Base-by-base conservation (phyloP, 2,888 invertebrate species). In the Zootermopsis nevadensis region DNA sequence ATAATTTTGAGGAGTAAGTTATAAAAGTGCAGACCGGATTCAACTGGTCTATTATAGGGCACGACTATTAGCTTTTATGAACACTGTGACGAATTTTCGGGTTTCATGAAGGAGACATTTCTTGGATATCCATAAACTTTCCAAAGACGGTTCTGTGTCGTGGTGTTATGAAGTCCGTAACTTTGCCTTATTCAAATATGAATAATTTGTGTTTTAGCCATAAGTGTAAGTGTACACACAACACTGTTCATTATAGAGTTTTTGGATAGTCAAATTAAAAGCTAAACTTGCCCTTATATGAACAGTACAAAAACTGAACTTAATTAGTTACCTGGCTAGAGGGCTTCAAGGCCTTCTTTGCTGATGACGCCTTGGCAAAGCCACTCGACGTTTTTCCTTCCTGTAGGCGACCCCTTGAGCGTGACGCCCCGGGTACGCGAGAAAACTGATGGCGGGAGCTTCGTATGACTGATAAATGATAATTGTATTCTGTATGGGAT, bases 401-500 rank as follows among this genome's bases (percentile, higher is more conserved):
- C 60, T 60, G 60, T 27, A 27, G 3, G n/a, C 22, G 38, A 24
- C 19, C n/a, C n/a, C 38, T 38, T 74, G 74, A 74, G 74, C 74
- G 74, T 74, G 74, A 74, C 74, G 60, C n/a, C 27, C 27, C 4
- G n/a, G 60, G 27, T 60, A 27, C n/a, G 60, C 60, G 60, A 27
- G 60, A 60, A 27, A 60, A 60, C 60, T 60, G n/a, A 31, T 69
- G 69, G 74, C 74, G 35, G 35, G 74, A 33, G 19, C 74, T 22
- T 42, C 74, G 8, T 74, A 74, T 35, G 38, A 35, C 38, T 74
- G 74, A 74, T 74, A 42, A 42, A 74, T 74, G 74, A 74, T 74
- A 74, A 74, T 74, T 35, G 74, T 48, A 60, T 38, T 80, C 80
- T 55, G 67, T 22, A 48, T 33, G 82, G 82, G 74, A 74, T 74